Evolutionary conservation across 2,113 vertebrate genomes (phyloP), one percentile per base, ranked within the genome.

Genomic region (Coryphaenoides rupestris): DNA sequence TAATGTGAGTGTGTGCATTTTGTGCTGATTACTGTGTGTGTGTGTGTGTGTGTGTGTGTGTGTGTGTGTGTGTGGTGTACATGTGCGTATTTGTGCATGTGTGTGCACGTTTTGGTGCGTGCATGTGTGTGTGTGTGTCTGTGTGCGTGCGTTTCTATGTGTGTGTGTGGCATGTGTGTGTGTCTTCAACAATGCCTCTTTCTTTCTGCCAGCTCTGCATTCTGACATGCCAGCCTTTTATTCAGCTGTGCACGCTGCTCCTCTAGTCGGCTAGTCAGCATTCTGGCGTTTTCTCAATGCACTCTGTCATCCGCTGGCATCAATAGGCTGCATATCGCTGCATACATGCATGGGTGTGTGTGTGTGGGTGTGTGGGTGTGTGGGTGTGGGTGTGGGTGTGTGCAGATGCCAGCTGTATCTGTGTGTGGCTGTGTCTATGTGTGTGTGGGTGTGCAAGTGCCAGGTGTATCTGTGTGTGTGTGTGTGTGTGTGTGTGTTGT

Each of bases 261-360:
- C 81, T 81, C 81, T n/a, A n/a, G n/a, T n/a, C n/a, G n/a, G 77
- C 69, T 79, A 85, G 77, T 88, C 84, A 81, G 84, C 86, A 84
- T 84, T 86, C 83, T 86, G 85, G 79, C 77, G 72, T 85, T 79
- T 85, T 72, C 76, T 84, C 86, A 81, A 72, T 76, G 80, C 78
- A 72, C 82, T 80, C 74, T 86, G 81, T 87, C 82, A 82, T 84
- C 79, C 77, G 66, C 69, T 82, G 80, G 80, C 77, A 83, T 83
- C 80, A 83, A 86, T 80, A 76, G 77, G 66, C 70, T 72, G 70
- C 69, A 72, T 76, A 68, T 75, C 54, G 46, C 73, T 66, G 65
- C 62, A n/a, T 47, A 21, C 21, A 40, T 61, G 59, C 47, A 21
- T 47, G 59, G 23, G 60, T 49, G 45, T 73, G 67, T 68, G 45